phyloP scores from a whole-genome alignment of 2,113 vertebrate species.

The Megatriorchis doriae region DNA sequence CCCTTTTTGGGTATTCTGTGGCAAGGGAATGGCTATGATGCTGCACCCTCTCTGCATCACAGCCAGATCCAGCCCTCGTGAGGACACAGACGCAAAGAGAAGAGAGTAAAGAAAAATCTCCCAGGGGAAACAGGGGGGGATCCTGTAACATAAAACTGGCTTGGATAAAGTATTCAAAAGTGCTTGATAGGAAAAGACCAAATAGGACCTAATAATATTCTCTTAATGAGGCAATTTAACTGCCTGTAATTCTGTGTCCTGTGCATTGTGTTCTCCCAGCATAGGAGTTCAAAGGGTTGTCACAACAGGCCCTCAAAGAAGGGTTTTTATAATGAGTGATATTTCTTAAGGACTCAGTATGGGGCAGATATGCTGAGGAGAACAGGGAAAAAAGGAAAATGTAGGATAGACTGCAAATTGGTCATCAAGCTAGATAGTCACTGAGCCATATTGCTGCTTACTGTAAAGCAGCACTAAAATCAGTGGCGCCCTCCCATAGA shows the following conservation, averaged over 20 bases:
- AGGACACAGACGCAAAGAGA: not conserved
- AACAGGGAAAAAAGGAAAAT: not conserved
- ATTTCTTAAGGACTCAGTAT: constrained; percentile 27
- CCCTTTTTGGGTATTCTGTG: not conserved
- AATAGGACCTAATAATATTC: not conserved
- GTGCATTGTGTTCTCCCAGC: constrained; percentile 17
- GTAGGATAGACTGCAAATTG: not conserved
- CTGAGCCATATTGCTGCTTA: not conserved
- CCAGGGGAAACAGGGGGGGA: not conserved
- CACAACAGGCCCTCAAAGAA: constrained; percentile 44
- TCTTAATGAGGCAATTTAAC: constrained; percentile 50
- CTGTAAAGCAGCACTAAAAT: not conserved
- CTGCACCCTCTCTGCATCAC: accelerated
- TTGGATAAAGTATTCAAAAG: constrained; percentile 11
- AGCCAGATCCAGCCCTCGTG: not conserved
- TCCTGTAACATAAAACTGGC: not conserved
- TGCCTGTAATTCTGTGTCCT: constrained; percentile 15
- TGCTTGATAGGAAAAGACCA: not conserved
- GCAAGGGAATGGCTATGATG: not conserved
- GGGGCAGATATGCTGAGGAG: constrained; percentile 8
- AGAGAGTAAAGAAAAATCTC: constrained; percentile 9
- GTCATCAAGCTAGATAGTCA: not conserved
- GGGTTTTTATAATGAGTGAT: constrained; percentile 15
- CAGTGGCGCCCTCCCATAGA: not conserved
- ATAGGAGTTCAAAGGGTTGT: constrained; percentile 44